These are phyloP conservation scores for Acanthoscelides obtectus DNA, from an alignment of 2,888 invertebrate genomes.

Conservation along the genomic window DNA sequence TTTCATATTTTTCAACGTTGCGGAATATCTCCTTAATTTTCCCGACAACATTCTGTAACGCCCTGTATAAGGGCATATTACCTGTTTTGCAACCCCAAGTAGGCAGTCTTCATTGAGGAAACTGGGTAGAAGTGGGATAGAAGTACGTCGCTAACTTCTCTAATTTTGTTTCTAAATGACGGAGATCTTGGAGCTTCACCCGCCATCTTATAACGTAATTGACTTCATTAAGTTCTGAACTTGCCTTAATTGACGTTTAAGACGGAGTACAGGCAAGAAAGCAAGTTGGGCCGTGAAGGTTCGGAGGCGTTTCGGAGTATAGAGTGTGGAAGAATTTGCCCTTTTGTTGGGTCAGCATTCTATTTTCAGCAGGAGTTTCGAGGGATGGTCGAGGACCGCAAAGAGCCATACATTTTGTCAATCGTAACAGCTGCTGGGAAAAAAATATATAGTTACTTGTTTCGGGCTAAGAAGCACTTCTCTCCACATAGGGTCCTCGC, in stretches of 20 bases:
- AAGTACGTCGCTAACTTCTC: constrained; percentile 26
- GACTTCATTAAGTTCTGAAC: constrained; percentile 39
- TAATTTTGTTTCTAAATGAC: constrained; percentile 35
- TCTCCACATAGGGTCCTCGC: too few relatives aligned
- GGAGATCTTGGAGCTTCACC: constrained; percentile 28
- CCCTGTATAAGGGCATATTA: neutral
- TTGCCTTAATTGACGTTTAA: constrained; percentile 43
- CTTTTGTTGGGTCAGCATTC: too few relatives aligned
- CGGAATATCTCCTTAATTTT: too few relatives aligned
- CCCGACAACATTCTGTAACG: too few relatives aligned
- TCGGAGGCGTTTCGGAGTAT: neutral
- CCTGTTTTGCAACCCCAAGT: neutral
- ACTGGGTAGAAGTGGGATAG: constrained; percentile 10
- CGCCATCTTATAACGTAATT: constrained; percentile 39
- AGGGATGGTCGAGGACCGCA: too few relatives aligned
- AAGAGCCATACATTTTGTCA: too few relatives aligned
- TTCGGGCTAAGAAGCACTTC: too few relatives aligned
- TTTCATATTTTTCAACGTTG: too few relatives aligned
- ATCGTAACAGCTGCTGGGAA: too few relatives aligned
- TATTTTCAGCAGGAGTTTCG: too few relatives aligned
- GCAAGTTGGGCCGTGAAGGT: neutral
- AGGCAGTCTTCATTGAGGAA: neutral
- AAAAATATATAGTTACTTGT: too few relatives aligned
- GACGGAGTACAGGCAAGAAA: constrained; percentile 26
- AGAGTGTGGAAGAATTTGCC: neutral